Base-by-base conservation (phyloP, 2,113 vertebrate genomes). In the Callaeas wilsoni region DNA sequence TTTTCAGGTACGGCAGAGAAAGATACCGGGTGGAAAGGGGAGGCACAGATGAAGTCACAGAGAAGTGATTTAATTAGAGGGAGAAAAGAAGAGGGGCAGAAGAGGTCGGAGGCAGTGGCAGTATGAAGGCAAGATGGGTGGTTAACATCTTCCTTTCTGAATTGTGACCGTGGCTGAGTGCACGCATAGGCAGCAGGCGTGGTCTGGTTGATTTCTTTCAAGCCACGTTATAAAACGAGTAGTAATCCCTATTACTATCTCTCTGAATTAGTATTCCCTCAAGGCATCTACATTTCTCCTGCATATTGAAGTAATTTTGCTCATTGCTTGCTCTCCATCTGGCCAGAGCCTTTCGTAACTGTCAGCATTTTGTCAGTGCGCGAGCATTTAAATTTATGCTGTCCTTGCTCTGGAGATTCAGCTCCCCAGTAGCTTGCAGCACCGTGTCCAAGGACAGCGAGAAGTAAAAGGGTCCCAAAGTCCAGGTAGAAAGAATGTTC, bases 241-340 rank as follows among this genome's bases (percentile, higher is more conserved):
- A 46, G 64, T 81, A 91, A 96, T 91, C 83, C 87, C 86, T 53
- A 26, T 50, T 87, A 37, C 70, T 84, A 30, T 81, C 83, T 89
- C 55, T 92, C 71, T 46, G 80, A 93, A 93, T 92, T 87, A 70
- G 46, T 33, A 85, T 87, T 94, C 89, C 86, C 91, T 83, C 44
- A 2, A 46, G 77, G 50, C 50, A 88, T 50, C 12, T 41, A 87
- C 92, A 94, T 85, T 81, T 95, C 92, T 89, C 92, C 79, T 79
- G 52, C 94, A 95, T 74, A 79, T 49, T 95, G 89, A 97, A 97
- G 92, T 89, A 19, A 94, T 97, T 97, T 92, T 91, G 57, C 63
- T 90, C 89, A 29, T 5, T 81, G 84, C 59, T 92, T 55, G 30
- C 77, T 90, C 77, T 94, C 89, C 89, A 87, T 37, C 55, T 88